Conservation (phyloP, 2,888 invertebrate species). For the Lepidocyrtoides sp. region DNA sequence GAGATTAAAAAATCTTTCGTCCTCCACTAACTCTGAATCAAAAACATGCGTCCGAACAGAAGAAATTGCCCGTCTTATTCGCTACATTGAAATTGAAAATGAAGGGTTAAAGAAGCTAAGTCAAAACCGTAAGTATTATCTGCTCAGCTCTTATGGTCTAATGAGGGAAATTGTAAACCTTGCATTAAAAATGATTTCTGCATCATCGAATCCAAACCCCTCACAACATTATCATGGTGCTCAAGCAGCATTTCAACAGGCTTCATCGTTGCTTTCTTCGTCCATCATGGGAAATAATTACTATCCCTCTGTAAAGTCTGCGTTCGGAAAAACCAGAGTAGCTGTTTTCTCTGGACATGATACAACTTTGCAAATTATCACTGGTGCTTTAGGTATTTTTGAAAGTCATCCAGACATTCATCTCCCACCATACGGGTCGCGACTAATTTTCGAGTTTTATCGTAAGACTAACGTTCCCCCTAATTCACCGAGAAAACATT, state of each 20-base stretch:
- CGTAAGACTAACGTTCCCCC: conserved; percentile 87
- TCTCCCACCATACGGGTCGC: conserved; percentile 94
- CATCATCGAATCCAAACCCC: conserved; percentile 55
- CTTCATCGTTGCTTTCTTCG: conserved; percentile 75
- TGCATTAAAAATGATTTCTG: conserved; percentile 78
- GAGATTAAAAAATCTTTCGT: conserved; percentile 82
- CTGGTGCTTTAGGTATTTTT: conserved; percentile 92
- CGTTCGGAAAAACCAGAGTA: conserved; percentile 87
- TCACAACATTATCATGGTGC: conserved; percentile 75
- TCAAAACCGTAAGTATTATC: conserved; percentile 82
- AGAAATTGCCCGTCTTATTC: conserved; percentile 93
- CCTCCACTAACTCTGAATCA: conserved; percentile 87
- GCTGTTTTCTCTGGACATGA: conserved; percentile 97
- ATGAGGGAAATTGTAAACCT: conserved; percentile 84
- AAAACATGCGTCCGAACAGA: conserved; percentile 90
- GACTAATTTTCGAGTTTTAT: conserved; percentile 96
- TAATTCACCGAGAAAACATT: conserved; percentile 90
- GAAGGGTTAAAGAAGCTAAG: conserved; percentile 79
- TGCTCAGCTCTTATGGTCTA: conserved; percentile 84
- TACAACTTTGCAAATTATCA: conserved; percentile 94
- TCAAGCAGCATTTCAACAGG: conserved; percentile 71
- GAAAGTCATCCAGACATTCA: conserved; percentile 88
- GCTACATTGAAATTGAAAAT: conserved; percentile 93
- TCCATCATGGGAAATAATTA: conserved; percentile 77
- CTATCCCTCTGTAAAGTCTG: conserved; percentile 66